A percentile compares a stretch with the other conserved stretches of the same genome.
These are phyloP conservation scores for Creontiades dilutus DNA, from an alignment of 2,888 invertebrate species.

Conservation along the genomic window DNA sequence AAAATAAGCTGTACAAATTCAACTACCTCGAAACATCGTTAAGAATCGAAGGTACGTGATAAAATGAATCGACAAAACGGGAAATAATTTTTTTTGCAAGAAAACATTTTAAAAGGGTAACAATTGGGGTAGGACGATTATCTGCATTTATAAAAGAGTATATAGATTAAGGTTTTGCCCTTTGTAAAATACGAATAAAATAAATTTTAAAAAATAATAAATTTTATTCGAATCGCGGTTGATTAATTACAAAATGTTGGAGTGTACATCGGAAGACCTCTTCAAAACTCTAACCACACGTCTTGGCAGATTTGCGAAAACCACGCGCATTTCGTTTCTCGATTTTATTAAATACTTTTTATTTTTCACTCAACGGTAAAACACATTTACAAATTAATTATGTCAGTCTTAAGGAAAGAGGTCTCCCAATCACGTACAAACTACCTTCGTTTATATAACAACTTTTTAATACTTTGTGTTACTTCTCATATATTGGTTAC, in stretches of 20 bases:
- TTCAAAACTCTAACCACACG: background rate
- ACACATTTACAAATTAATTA: background rate
- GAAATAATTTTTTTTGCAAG: no score
- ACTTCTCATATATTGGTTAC: background rate
- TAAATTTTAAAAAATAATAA: no score
- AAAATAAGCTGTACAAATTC: no score
- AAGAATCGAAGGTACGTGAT: no score
- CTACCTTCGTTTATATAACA: background rate
- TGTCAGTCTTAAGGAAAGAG: conserved; percentile 52
- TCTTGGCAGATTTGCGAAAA: background rate
- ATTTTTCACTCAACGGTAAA: background rate
- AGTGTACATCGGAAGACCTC: background rate
- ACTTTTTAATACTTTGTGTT: background rate
- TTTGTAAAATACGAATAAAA: no score
- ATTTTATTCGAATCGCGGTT: background rate
- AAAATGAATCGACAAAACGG: no score
- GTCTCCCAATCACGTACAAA: conserved; percentile 30
- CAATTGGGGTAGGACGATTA: no score
- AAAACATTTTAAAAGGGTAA: no score
- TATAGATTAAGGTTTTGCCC: no score
- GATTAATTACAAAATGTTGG: background rate
- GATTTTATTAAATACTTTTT: background rate
- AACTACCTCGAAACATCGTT: no score
- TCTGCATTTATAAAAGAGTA: no score
- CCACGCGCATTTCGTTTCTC: background rate